A percentile compares a stretch with the other conserved stretches of the same genome.
Conservation (phyloP, 2,113 vertebrate species). For the Coptodon bakossiorum region DNA sequence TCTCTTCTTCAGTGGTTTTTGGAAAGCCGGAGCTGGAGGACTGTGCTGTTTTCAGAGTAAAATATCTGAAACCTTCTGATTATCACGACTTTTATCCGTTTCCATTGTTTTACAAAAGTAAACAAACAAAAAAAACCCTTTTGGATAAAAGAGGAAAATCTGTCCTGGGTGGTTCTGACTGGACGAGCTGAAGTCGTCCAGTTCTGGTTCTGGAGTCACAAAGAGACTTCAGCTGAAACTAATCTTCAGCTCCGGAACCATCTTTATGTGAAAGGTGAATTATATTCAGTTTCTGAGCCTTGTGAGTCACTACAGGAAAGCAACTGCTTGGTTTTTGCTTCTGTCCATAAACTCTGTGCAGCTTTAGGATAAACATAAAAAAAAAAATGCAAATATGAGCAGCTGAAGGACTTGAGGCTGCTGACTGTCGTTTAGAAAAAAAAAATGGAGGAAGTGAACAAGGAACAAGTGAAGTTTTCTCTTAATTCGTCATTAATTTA, state of each 20-base stretch:
- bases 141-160: background rate
- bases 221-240: background rate
- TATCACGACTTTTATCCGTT: background rate
- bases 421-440: background rate
- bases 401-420: background rate
- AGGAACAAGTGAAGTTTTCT: background rate
- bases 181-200: background rate
- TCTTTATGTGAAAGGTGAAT: background rate
- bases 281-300: background rate
- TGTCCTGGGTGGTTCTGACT: background rate
- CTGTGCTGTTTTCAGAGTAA: background rate
- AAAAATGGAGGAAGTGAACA: background rate
- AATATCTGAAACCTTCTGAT: background rate
- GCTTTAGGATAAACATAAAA: background rate
- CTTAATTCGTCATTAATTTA: background rate
- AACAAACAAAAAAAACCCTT: fast-evolving
- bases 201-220: background rate
- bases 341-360: background rate
- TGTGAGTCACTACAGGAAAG: background rate
- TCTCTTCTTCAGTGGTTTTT: background rate
- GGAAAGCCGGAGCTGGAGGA: background rate
- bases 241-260: background rate
- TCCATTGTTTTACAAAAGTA: background rate
- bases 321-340: background rate
- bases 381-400: background rate